These are phyloP conservation scores for Asarcornis scutulata DNA, from an alignment of 2,113 vertebrate genomes.

Conservation along the genomic window DNA sequence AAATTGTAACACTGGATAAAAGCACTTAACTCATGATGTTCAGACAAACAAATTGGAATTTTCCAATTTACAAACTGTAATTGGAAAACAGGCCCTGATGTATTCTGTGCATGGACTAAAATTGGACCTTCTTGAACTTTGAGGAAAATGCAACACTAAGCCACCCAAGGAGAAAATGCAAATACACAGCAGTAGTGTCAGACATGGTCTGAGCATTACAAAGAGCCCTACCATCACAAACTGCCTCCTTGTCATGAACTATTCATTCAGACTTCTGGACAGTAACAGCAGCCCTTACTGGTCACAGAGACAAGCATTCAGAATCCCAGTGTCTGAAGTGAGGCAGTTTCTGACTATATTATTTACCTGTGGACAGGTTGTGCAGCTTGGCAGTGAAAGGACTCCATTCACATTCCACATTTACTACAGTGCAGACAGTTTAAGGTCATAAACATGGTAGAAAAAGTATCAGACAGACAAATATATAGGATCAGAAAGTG, in stretches of 20 bases:
- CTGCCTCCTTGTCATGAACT: background rate
- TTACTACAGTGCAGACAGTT: background rate
- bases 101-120: background rate
- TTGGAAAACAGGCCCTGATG: no score
- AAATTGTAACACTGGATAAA: background rate
- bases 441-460: background rate
- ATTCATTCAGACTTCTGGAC: background rate
- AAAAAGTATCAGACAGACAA: background rate
- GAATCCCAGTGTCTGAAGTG: rapidly evolving
- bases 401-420: background rate
- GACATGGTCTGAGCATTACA: background rate
- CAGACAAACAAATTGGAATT: background rate
- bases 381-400: background rate
- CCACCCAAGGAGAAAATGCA: background rate
- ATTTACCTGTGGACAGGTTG: background rate
- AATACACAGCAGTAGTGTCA: background rate
- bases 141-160: rapidly evolving
- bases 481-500: background rate
- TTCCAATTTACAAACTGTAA: no score
- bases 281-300: background rate
- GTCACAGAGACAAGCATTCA: background rate
- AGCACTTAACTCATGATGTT: background rate
- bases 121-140: background rate
- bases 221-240: background rate
- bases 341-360: background rate